Evolutionary conservation across 2,113 vertebrate species (phyloP), one percentile per base, ranked within the genome.

Genomic region (Apteryx mantelli): DNA sequence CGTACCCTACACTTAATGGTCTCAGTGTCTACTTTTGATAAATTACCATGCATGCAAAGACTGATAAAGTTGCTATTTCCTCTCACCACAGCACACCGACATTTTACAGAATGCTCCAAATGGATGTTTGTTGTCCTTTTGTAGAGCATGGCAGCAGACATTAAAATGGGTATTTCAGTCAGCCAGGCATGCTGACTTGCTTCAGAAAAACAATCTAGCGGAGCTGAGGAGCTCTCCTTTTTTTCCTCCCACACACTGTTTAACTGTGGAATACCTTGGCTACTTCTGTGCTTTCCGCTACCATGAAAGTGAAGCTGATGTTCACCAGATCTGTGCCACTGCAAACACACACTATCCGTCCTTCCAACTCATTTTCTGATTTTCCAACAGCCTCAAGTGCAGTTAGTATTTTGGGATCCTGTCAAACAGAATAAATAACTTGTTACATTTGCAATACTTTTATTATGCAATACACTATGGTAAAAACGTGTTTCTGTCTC

Each of bases 311-410:
- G 97, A 99, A 99, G 97, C 98, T 99, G 97, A 99, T 99, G 98
- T 99, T 99, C 97, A 99, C 99, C 97, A 99, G 98, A 96, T 99
- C 99, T 2, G 98, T 99, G 50, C 99, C 99, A 50, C 99, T 99
- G 98, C 99, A 99, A 93, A 99, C 98, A 81, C 99, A 99, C 74
- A 99, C 98, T 96, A 99, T 98, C 66, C 98, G 98, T 53, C 99
- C 99, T 88, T 99, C 99, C 95, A 99, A 65, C 77, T 99, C 99
- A 12, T 98, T 98, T 97, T 99, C 99, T 1, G 98, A 98, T 96
- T 99, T 99, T 86, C 99, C 99, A 53, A 98, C 97, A 88, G 99
- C 98, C 97, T 99, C 99, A 5, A 99, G 99, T 10, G 99, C 99
- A 6, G 99, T 98, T 65, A 99, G 91, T 82, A 99, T 99, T 98